Evolutionary conservation across 2,888 invertebrate species (phyloP), one percentile per base, ranked within the genome.

Genomic region (Ctena decussata): DNA sequence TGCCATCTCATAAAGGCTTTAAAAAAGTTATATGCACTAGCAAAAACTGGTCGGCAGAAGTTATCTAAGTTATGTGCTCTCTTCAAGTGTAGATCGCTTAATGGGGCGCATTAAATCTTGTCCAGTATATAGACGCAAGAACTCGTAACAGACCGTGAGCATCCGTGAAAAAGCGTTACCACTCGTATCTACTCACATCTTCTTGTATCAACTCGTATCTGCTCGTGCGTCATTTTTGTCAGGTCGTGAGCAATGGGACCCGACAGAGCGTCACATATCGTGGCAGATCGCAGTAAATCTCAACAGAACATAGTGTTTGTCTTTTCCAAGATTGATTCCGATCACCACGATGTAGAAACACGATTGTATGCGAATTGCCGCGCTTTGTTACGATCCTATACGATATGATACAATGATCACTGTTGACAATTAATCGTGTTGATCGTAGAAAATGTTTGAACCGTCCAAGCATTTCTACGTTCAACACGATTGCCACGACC

Each of bases 261-360:
- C n/a, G n/a, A n/a, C n/a, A 53, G 46, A 35, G 71, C 46, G 24
- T 72, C 5, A 44, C 72, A 72, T 24, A 72, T 24, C 72, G 72
- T 72, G 30, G 24, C 72, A 72, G 46, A 72, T 72, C 72, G 72
- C 44, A 32, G 53, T 57, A 39, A 60, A n/a, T n/a, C n/a, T n/a
- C n/a, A n/a, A n/a, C n/a, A n/a, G n/a, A n/a, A n/a, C n/a, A n/a
- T n/a, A n/a, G 60, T 35, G 60, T 76, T 76, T 60, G 41, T 41
- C 41, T 57, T 60, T 35, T 76, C 76, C 35, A 74, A 49, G 74
- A 74, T 53, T n/a, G 76, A 76, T 57, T 37, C 57, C 60, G 60
- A 76, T 57, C 37, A 60, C 76, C 57, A 60, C 57, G 76, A 76
- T 76, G 32, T 76, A 18, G 76, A 60, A 57, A 57, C 39, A 39